Conservation (phyloP, 2,797 vertebrate species). For the Amblyopsis hoosieri region DNA sequence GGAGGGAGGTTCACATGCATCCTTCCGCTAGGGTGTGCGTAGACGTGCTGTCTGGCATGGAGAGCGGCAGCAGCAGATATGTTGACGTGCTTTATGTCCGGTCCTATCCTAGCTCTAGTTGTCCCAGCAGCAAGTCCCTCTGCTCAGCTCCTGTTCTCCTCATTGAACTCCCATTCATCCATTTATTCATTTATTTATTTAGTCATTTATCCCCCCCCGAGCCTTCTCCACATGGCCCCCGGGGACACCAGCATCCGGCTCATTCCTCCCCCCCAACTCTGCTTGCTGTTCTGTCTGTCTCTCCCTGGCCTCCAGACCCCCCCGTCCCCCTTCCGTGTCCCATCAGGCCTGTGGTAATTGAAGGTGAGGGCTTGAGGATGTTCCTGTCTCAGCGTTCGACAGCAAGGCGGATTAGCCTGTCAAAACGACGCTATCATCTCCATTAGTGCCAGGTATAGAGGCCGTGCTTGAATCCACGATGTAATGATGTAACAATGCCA, state of each 20-base stretch:
- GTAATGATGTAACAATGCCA: background rate
- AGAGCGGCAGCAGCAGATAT: background rate
- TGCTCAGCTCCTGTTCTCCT: slow-evolving; percentile 11
- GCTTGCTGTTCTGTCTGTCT: slow-evolving; percentile 42
- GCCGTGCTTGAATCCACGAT: slow-evolving; percentile 29
- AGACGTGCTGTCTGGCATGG: background rate
- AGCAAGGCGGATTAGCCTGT: slow-evolving; percentile 50
- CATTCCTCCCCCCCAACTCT: background rate
- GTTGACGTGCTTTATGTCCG: background rate
- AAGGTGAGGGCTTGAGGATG: slow-evolving; percentile 46
- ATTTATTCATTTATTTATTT: background rate
- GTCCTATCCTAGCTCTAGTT: slow-evolving; percentile 13
- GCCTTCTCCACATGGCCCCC: slow-evolving; percentile 6
- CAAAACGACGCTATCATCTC: slow-evolving; percentile 38
- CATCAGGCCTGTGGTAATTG: slow-evolving; percentile 57
- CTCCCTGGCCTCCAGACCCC: slow-evolving; percentile 38
- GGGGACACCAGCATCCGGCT: background rate
- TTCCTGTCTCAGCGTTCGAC: slow-evolving; percentile 29
- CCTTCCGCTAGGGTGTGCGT: background rate
- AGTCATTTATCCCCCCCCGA: background rate
- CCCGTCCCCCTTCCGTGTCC: slow-evolving; percentile 38
- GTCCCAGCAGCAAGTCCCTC: slow-evolving; percentile 22
- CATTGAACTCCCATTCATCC: slow-evolving; percentile 41
- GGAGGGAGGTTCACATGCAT: slow-evolving; percentile 13
- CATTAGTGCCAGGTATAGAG: slow-evolving; percentile 26